A percentile compares a stretch with the other conserved stretches of the same genome.
Conservation (phyloP, 1,140 invertebrate genomes). For the Leucophenga varia region DNA sequence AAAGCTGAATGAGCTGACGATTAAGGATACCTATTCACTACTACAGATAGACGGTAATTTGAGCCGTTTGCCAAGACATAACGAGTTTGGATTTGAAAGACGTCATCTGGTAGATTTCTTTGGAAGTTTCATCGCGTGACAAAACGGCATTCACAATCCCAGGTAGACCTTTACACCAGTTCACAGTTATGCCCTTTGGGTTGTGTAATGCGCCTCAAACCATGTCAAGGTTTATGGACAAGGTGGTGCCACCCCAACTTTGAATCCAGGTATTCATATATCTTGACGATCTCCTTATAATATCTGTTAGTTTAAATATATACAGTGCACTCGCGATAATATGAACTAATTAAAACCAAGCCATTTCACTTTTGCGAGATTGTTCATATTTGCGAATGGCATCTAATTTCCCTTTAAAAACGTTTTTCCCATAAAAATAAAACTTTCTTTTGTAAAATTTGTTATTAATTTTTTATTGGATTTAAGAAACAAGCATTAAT, state of each 20-base stretch:
- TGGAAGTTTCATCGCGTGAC: conserved; percentile 12
- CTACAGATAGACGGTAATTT: conserved; percentile 38
- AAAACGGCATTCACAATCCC: conserved; percentile 52
- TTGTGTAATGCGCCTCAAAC: conserved; percentile 7
- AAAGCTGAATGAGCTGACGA: conserved; percentile 47
- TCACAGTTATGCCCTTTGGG: conserved; percentile 28
- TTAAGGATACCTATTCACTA: conserved; percentile 32
- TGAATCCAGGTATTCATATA: conserved; percentile 10
- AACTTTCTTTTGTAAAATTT: no score
- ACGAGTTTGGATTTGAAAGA: no score
- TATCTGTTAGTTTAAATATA: conserved; percentile 49
- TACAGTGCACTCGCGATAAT: no score
- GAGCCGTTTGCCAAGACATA: conserved; percentile 33
- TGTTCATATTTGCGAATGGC: no score
- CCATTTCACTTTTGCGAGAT: no score
- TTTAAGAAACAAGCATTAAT: no score
- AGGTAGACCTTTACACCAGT: conserved; percentile 33
- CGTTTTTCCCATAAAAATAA: no score
- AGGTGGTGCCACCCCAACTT: neutral
- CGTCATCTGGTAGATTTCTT: conserved; percentile 31
- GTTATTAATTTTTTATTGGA: no score
- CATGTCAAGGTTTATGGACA: conserved; percentile 6
- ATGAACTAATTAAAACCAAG: no score
- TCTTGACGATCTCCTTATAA: conserved; percentile 47
- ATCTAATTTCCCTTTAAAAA: no score